Percentiles rank a stretch among this genome's conserved stretches.
phyloP scores from a whole-genome alignment of 1,140 invertebrate species.

The roundworm (Caenorhabditis elegans) region WBcel235 BX284606.5:7563501-7564000 shows the following conservation, averaged over 20 bases:
- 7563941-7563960: constrained; percentile 77
- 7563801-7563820: constrained; percentile 67
- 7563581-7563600: constrained; percentile 70
- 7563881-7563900: constrained; percentile 78
- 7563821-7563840: constrained; percentile 88
- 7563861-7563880: constrained; percentile 84
- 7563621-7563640: constrained; percentile 52
- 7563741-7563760: not conserved
- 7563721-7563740: not conserved
- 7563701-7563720: constrained; percentile 87
- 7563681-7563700: constrained; percentile 73
- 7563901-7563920: constrained; percentile 88
- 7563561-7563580: constrained; percentile 73
- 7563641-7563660: constrained; percentile 72
- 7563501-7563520: constrained; percentile 64
- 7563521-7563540: constrained; percentile 71
- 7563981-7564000: constrained; percentile 64
- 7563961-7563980: constrained; percentile 68
- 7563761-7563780: constrained; percentile 84
- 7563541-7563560: constrained; percentile 70
- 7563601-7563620: not conserved
- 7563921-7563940: constrained; percentile 90
- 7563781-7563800: constrained; percentile 73
- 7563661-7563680: constrained; percentile 72
- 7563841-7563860: constrained; percentile 85